Base-by-base conservation (phyloP, 2,113 vertebrate genomes). In the Halcyon senegalensis region DNA sequence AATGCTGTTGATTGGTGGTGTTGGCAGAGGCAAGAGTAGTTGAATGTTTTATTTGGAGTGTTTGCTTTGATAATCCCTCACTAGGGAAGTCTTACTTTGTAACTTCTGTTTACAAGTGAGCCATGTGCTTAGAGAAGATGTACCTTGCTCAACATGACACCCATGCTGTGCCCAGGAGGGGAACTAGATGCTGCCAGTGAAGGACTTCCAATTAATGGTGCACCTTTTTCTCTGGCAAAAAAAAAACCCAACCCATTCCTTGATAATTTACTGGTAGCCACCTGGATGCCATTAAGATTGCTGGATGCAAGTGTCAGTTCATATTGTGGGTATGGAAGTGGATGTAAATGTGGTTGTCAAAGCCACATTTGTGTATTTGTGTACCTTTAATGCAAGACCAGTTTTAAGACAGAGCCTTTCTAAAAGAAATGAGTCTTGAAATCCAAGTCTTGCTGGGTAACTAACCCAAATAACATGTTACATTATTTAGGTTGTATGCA, bases 401-500 rank as follows among this genome's bases (percentile, higher is more conserved):
- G 31, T 50, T 84, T 43, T 75, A 82, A 82, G 46, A 48, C 33
- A 64, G 53, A 87, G 20, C 35, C 28, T 89, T 90, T 33, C 67
- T 39, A 21, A 84, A 82, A 76, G 51, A 84, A 85, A 95, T 33
- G 33, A 81, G 30, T 89, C 87, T 89, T 87, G 94, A 92, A 87
- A 63, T 50, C 41, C 5, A 30, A 78, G 51, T 43, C 62, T 85
- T 46, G 20, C 81, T 69, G 74, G 50, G 82, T 68, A 85, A 76
- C 35, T 68, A 59, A 85, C 62, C 37, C 66, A 48, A 75, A 51
- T 7, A 64, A 24, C 78, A 12, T 19, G 62, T 77, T 59, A 30
- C 48, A 35, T 82, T 91, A 82, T 82, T 93, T 44, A 93, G 39
- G 18, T 25, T 83, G 53, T 33, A 27, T 39, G 75, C 75, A 75